A percentile compares a stretch with the other conserved stretches of the same genome.
phyloP scores from a whole-genome alignment of 2,113 vertebrate genomes.

The Cyrtonyx montezumae region DNA sequence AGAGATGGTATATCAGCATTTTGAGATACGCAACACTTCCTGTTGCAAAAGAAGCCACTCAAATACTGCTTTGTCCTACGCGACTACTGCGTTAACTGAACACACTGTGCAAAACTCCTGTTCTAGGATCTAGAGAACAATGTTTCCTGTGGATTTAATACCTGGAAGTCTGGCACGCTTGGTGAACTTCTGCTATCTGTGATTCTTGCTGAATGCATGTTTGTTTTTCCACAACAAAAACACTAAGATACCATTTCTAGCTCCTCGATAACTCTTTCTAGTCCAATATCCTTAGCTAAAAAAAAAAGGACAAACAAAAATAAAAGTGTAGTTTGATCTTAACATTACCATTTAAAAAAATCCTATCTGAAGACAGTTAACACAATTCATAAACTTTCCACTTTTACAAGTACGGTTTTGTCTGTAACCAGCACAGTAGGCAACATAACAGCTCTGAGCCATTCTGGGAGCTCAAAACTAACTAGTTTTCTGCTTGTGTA shows the following conservation, averaged over 20 bases:
- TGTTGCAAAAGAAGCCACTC: background rate
- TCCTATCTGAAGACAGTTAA: background rate
- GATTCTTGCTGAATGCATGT: background rate
- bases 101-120: background rate
- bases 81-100: background rate
- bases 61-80: fast-evolving
- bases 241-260: background rate
- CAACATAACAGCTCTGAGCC: background rate
- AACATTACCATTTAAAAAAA: background rate
- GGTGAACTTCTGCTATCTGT: background rate
- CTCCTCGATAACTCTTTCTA: background rate
- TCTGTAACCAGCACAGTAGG: background rate
- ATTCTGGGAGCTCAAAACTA: background rate
- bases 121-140: background rate
- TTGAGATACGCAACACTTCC: fast-evolving
- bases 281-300: background rate
- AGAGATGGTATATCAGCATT: background rate
- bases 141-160: background rate
- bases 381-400: fast-evolving
- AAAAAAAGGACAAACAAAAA: too few relatives aligned
- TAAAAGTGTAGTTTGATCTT: background rate
- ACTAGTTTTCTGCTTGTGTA: fast-evolving
- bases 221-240: background rate
- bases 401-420: background rate
- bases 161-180: background rate